These are phyloP conservation scores for Drosophila carrolli DNA, from an alignment of 1,140 invertebrate species.

Conservation along the genomic window DNA sequence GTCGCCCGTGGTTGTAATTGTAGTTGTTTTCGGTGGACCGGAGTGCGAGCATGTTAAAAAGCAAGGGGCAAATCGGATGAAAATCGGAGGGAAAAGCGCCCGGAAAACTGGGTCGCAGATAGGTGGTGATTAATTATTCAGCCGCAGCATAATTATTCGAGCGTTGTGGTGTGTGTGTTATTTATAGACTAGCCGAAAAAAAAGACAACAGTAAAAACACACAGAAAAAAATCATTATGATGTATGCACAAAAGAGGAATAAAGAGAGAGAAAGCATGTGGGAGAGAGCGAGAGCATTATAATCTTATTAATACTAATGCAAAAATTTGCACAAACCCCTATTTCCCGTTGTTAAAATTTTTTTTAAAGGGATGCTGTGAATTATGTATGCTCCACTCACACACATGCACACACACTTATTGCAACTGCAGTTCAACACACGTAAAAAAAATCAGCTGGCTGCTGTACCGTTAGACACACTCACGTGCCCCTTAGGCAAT, in stretches of 20 bases:
- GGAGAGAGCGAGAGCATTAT: slow-evolving; percentile 17
- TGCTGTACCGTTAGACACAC: slow-evolving; percentile 33
- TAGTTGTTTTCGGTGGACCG: slow-evolving; percentile 22
- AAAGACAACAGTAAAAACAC: slow-evolving; percentile 4
- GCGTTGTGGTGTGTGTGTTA: slow-evolving; percentile 33
- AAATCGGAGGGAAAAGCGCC: slow-evolving; percentile 13
- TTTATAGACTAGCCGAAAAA: slow-evolving; percentile 47
- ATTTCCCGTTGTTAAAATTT: not conserved
- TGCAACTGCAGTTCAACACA: slow-evolving; percentile 23
- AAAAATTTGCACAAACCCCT: slow-evolving; percentile 21
- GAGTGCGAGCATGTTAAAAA: slow-evolving; percentile 18
- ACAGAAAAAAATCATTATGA: slow-evolving; percentile 4
- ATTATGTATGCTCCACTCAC: slow-evolving; percentile 17
- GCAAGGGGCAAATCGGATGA: slow-evolving; percentile 21
- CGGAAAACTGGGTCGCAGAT: slow-evolving; percentile 39
- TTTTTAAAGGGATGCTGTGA: slow-evolving; percentile 25
- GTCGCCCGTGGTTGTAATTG: slow-evolving; percentile 40
- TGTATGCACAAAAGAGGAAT: slow-evolving; percentile 24
- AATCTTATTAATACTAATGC: slow-evolving; percentile 47
- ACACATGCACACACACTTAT: not conserved
- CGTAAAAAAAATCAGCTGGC: slow-evolving; percentile 33
- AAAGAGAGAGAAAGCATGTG: not conserved
- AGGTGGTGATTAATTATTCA: slow-evolving; percentile 47
- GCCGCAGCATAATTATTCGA: slow-evolving; percentile 45
- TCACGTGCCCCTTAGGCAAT: slow-evolving; percentile 6